phyloP scores from a whole-genome alignment of 1,140 invertebrate species.

The Colletes gigas region DNA sequence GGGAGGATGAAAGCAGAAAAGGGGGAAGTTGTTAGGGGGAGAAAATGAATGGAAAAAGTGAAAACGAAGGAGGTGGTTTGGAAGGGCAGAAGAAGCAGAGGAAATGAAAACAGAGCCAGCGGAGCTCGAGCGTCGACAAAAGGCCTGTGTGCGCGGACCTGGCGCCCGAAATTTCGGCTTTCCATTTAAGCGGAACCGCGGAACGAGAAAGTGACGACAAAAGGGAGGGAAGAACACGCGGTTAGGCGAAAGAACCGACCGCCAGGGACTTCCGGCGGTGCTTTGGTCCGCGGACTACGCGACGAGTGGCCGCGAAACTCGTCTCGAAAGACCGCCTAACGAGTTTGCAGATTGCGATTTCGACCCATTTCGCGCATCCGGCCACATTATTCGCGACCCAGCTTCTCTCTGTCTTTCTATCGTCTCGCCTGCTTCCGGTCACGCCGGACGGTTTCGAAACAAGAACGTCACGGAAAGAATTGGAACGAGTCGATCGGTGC shows the following conservation, averaged over 20 bases:
- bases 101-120: slow-evolving; percentile 4
- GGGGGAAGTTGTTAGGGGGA: no score
- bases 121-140: slow-evolving; percentile 7
- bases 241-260: slow-evolving; percentile 13
- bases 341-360: slow-evolving; percentile 28
- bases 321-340: slow-evolving; percentile 10
- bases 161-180: slow-evolving; percentile 28
- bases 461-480: background rate
- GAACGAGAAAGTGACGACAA: slow-evolving; percentile 18
- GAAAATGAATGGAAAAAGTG: background rate
- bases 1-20: no score
- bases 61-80: no score
- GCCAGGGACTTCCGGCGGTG: slow-evolving; percentile 15
- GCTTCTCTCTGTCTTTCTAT: background rate
- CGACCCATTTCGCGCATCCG: slow-evolving; percentile 17
- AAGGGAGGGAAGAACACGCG: background rate
- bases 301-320: slow-evolving; percentile 6
- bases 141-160: background rate
- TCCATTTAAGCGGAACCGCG: slow-evolving; percentile 25
- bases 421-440: background rate
- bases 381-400: slow-evolving; percentile 1
- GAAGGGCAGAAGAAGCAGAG: background rate
- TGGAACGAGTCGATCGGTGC: no score
- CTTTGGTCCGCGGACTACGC: background rate
- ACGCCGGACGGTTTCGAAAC: background rate